These are phyloP conservation scores for Motacilla alba DNA, from an alignment of 2,113 vertebrate species.

Conservation along the genomic window DNA sequence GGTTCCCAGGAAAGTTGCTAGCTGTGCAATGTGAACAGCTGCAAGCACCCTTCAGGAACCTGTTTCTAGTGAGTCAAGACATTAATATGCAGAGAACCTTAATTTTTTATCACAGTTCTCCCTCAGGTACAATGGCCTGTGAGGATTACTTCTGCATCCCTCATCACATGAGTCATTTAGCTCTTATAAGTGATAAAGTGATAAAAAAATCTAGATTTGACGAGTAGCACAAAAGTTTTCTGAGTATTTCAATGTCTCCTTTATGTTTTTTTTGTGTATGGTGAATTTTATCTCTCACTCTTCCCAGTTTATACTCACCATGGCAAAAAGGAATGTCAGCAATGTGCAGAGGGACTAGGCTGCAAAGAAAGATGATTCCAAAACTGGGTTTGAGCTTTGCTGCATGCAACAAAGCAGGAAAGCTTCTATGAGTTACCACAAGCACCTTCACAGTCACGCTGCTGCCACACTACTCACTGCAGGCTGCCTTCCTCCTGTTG, in stretches of 20 bases:
- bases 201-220: background rate
- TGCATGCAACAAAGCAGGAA: background rate
- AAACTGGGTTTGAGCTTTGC: background rate
- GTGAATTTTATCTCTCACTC: background rate
- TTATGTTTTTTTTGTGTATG: background rate
- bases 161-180: background rate
- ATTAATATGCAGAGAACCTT: background rate
- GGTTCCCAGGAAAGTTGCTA: background rate
- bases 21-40: background rate
- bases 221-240: background rate
- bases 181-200: background rate
- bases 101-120: background rate
- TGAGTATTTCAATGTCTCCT: background rate
- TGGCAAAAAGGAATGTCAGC: background rate
- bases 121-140: background rate
- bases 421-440: background rate
- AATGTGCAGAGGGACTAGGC: background rate
- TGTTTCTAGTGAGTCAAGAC: background rate
- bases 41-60: background rate
- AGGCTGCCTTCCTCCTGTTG: rapidly evolving
- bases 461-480: background rate
- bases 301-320: rapidly evolving
- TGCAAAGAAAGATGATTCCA: background rate
- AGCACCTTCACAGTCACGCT: rapidly evolving
- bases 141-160: background rate